phyloP scores from a whole-genome alignment of 30 jellyfish, hydroid and myxozoan genomes.

The Chironex yamaguchii region DNA sequence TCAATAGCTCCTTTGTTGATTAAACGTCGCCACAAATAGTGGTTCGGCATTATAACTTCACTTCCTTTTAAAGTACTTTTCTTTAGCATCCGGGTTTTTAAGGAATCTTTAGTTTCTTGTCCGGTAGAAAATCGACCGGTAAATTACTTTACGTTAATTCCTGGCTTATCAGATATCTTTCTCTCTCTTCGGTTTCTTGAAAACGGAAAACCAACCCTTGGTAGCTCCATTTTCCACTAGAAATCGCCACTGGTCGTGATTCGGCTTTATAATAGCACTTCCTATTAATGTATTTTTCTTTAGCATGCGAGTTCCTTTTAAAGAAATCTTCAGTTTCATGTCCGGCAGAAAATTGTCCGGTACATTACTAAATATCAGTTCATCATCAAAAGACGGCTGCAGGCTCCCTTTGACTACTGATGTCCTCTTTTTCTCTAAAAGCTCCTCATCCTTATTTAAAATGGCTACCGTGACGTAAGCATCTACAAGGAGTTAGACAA shows the following conservation, averaged over 20 bases:
- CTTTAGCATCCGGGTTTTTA: too few species aligned
- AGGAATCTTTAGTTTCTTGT: too few species aligned
- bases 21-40: conserved; percentile 80
- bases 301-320: conserved; percentile 57
- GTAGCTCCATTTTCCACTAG: conserved; percentile 59
- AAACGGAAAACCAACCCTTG: conserved; percentile 85
- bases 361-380: conserved; percentile 26
- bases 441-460: conserved; percentile 76
- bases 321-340: conserved; percentile 48
- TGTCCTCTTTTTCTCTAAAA: conserved; percentile 66
- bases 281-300: conserved; percentile 76
- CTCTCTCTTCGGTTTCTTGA: conserved; percentile 68
- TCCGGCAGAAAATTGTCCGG: conserved; percentile 92
- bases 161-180: too few species aligned
- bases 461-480: conserved; percentile 82
- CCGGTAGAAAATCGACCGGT: too few species aligned
- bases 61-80: conserved; percentile 70
- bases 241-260: conserved; percentile 79
- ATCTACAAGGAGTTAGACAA: conserved; percentile 31
- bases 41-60: conserved; percentile 31
- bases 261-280: conserved; percentile 26
- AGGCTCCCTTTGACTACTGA: conserved; percentile 72
- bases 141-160: too few species aligned
- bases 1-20: conserved; percentile 49
- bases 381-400: conserved; percentile 76